phyloP scores from a whole-genome alignment of 2,797 vertebrate genomes.

The Todus mexicanus region DNA sequence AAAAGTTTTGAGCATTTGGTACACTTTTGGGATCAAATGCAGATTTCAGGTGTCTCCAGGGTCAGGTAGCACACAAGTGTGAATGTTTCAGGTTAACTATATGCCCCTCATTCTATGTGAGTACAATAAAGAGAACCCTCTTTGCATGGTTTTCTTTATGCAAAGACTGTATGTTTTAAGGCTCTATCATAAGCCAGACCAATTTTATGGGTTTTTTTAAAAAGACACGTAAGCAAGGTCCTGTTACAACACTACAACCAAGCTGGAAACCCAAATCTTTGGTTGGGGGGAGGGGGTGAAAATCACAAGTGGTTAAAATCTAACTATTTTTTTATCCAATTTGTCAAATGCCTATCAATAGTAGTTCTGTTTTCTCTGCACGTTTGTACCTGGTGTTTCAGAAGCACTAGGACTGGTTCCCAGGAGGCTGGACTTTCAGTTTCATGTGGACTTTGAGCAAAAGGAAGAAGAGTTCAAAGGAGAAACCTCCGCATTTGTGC shows the following conservation, averaged over 20 bases:
- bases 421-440: not conserved
- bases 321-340: not conserved
- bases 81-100: not conserved
- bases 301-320: not conserved
- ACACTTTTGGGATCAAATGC: not conserved
- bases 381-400: not conserved
- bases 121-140: not conserved
- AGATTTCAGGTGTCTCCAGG: not conserved
- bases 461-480: not conserved
- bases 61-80: not conserved
- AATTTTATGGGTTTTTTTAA: too few species aligned
- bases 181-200: not conserved
- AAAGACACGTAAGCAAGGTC: not conserved
- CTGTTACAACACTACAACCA: not conserved
- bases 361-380: not conserved
- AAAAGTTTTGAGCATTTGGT: not conserved
- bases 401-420: not conserved
- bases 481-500: not conserved
- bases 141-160: not conserved
- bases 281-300: not conserved
- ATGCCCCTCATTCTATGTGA: not conserved
- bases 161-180: not conserved
- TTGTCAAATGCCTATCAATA: not conserved
- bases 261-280: not conserved
- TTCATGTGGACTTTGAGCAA: not conserved